Evolutionary conservation across 2,797 vertebrate species (phyloP).

Genomic region (Epinephelus coioides): DNA sequence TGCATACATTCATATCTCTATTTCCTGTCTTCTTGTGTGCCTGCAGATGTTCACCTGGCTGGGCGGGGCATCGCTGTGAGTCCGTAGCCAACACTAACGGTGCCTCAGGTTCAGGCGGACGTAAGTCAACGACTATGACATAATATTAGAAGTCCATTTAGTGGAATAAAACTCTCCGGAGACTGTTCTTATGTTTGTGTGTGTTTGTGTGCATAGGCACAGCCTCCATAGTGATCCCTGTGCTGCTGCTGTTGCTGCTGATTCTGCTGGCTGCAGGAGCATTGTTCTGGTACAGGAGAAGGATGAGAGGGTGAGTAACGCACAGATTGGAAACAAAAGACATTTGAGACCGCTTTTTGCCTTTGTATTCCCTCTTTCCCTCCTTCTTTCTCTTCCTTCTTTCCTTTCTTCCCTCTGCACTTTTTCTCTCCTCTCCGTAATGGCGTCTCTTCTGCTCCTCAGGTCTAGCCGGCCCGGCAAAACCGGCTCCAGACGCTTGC

Average conservation of each 20-base stretch:
- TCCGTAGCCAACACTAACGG: constrained; percentile 63
- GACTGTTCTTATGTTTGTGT: neutral
- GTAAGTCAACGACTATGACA: constrained; percentile 79
- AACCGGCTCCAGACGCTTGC: constrained; percentile 83
- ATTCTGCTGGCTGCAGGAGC: constrained; percentile 87
- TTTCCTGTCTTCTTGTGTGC: neutral
- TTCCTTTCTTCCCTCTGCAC: constrained; percentile 22
- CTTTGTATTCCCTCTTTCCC: neutral
- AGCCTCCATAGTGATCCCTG: constrained; percentile 90
- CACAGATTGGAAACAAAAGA: constrained; percentile 6
- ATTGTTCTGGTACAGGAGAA: constrained; percentile 92
- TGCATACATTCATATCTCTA: neutral
- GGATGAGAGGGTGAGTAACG: constrained; percentile 93
- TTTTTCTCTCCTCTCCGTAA: constrained; percentile 73
- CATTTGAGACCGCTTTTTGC: constrained; percentile 15
- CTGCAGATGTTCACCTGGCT: constrained; percentile 88
- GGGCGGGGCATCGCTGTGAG: constrained; percentile 90
- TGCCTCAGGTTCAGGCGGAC: constrained; percentile 77
- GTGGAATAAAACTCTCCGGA: neutral
- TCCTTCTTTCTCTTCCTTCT: constrained; percentile 15
- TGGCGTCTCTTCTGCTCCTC: constrained; percentile 81
- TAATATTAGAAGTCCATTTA: neutral
- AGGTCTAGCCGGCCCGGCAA: constrained; percentile 86
- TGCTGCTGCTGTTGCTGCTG: constrained; percentile 89
- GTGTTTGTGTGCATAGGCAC: constrained; percentile 83